Conservation (phyloP, 2,888 invertebrate species). For the Sinohyriopsis cumingii region DNA sequence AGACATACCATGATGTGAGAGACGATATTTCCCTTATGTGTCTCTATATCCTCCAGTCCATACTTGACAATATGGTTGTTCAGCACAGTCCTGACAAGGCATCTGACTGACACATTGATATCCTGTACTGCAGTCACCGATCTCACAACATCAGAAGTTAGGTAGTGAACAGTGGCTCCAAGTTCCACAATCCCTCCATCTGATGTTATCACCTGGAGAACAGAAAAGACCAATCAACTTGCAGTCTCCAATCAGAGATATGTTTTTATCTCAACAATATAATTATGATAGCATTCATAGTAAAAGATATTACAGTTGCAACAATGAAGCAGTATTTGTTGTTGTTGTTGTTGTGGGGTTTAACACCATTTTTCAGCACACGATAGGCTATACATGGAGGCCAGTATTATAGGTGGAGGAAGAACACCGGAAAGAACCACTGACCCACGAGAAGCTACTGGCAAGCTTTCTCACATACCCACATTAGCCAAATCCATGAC, state of each 20-base stretch:
- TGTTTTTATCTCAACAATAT: not conserved
- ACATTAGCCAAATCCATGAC: too few species aligned
- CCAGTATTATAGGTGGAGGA: too few species aligned
- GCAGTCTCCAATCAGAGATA: too few species aligned
- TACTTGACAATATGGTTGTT: constrained; percentile 68
- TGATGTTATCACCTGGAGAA: constrained; percentile 67
- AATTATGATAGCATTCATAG: not conserved
- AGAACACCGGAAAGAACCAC: too few species aligned
- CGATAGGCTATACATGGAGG: too few species aligned
- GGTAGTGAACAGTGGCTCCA: constrained; percentile 72
- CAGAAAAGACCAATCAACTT: constrained; percentile 1
- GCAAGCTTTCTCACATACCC: too few species aligned
- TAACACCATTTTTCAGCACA: too few species aligned
- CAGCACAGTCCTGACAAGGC: constrained; percentile 70
- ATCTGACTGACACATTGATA: constrained; percentile 68
- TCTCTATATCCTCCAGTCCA: constrained; percentile 60
- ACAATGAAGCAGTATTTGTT: too few species aligned
- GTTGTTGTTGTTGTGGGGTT: too few species aligned
- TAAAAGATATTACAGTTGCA: not conserved
- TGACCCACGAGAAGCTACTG: too few species aligned
- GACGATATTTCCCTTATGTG: constrained; percentile 45
- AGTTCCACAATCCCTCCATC: constrained; percentile 73
- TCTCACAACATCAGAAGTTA: constrained; percentile 69
- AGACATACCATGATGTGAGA: constrained; percentile 53
- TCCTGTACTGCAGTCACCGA: constrained; percentile 72